A percentile compares a stretch with the other conserved stretches of the same genome.
phyloP scores from a whole-genome alignment of 2,113 vertebrate species.

The Eupsittula cactorum region DNA sequence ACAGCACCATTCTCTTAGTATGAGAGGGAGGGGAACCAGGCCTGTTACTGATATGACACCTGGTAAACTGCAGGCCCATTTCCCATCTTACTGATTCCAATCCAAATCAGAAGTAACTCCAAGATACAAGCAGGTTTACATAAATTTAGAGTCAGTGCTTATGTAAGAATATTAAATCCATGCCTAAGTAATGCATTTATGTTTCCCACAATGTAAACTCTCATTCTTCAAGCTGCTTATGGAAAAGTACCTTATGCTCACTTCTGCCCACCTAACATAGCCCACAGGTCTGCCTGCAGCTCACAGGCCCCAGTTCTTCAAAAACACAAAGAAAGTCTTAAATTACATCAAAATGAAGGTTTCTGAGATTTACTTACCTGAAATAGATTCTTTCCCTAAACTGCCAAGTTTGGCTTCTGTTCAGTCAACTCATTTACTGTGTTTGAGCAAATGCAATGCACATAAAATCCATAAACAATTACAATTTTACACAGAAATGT shows the following conservation, averaged over 20 bases:
- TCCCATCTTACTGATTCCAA: neutral
- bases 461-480: neutral
- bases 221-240: neutral
- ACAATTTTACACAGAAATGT: neutral
- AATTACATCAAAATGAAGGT: neutral
- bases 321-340: neutral
- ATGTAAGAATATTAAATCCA: neutral
- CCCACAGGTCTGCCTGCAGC: neutral
- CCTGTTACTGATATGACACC: neutral
- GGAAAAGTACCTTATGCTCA: neutral
- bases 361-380: conserved; percentile 6
- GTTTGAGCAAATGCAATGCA: neutral
- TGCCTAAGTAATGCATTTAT: neutral
- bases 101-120: neutral
- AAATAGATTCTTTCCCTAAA: neutral
- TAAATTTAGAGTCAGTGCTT: neutral
- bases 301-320: neutral
- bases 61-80: neutral
- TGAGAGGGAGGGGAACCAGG: neutral
- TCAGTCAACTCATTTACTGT: neutral
- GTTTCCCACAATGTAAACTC: neutral
- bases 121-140: neutral
- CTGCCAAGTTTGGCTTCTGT: neutral
- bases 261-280: neutral
- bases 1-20: neutral